Conservation (phyloP, 2,888 invertebrate genomes). For the Leptopilina myrica region DNA sequence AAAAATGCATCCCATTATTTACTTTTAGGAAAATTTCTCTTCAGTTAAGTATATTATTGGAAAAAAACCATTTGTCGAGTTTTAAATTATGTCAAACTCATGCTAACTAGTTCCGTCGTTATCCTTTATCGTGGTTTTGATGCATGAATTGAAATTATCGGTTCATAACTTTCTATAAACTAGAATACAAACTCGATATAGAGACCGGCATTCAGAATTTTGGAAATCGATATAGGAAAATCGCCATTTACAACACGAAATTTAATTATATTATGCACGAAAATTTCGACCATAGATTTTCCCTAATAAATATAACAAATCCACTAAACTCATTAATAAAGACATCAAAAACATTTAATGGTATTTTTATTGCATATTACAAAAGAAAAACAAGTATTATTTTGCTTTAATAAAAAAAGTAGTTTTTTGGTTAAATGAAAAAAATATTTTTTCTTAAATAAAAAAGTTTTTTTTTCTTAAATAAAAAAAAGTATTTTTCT, state of each 20-base stretch:
- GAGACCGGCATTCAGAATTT: neutral
- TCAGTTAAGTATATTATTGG: neutral
- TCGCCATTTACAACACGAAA: neutral
- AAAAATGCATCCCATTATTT: neutral
- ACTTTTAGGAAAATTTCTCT: neutral
- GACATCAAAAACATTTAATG: too few relatives aligned
- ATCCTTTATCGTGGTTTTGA: constrained; percentile 18
- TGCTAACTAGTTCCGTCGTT: constrained; percentile 17
- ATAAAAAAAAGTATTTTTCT: too few relatives aligned
- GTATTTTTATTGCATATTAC: too few relatives aligned
- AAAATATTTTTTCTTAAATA: too few relatives aligned
- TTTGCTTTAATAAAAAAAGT: too few relatives aligned
- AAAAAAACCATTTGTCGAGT: neutral
- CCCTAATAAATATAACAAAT: too few relatives aligned
- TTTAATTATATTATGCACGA: too few relatives aligned
- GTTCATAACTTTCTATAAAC: neutral
- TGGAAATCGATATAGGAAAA: neutral
- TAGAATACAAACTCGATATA: constrained; percentile 5
- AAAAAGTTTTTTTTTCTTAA: too few relatives aligned
- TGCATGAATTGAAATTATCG: constrained; percentile 22
- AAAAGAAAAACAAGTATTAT: too few relatives aligned
- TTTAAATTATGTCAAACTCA: neutral
- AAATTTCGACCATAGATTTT: too few relatives aligned
- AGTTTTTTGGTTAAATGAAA: too few relatives aligned
- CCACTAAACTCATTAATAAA: too few relatives aligned